These are phyloP conservation scores for Aphis gossypii DNA, from an alignment of 1,140 invertebrate species.

Conservation along the genomic window DNA sequence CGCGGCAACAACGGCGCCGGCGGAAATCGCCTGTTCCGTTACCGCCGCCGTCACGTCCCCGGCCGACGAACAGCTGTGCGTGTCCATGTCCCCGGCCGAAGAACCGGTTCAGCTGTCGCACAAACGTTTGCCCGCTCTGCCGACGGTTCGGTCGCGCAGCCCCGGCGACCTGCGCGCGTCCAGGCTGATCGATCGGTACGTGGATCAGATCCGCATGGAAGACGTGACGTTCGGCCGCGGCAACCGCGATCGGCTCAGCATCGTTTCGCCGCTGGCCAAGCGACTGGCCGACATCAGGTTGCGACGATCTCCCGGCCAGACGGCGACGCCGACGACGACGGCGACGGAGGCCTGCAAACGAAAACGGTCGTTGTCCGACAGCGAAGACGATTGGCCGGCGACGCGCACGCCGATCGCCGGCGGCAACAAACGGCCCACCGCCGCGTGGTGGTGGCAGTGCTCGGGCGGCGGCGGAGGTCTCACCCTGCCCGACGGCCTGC, in stretches of 20 bases:
- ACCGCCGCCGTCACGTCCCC: background rate
- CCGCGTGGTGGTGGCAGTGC: constrained; percentile 63
- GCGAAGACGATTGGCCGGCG: constrained; percentile 61
- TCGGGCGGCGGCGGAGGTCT: constrained; percentile 59
- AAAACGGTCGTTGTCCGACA: constrained; percentile 60
- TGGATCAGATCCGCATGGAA: constrained; percentile 58
- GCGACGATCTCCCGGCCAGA: constrained; percentile 16
- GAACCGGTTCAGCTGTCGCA: constrained; percentile 61
- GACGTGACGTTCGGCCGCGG: constrained; percentile 35
- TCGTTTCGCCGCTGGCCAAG: constrained; percentile 61
- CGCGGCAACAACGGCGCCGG: too few relatives aligned
- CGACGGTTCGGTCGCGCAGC: constrained; percentile 4
- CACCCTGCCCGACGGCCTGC: constrained; percentile 62
- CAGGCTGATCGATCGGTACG: constrained; percentile 41
- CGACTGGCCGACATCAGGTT: constrained; percentile 60
- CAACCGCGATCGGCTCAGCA: background rate
- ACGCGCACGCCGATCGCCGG: constrained; percentile 64
- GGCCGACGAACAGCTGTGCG: constrained; percentile 50
- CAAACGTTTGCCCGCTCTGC: constrained; percentile 59
- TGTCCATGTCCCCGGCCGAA: constrained; percentile 58
- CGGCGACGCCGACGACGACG: background rate
- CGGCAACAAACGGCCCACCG: constrained; percentile 65
- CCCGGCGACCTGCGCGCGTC: constrained; percentile 29
- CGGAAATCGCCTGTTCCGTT: background rate
- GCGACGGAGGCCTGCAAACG: background rate